Conservation (phyloP, 2,888 invertebrate genomes). For the Sceliomorpha sp. region DNA sequence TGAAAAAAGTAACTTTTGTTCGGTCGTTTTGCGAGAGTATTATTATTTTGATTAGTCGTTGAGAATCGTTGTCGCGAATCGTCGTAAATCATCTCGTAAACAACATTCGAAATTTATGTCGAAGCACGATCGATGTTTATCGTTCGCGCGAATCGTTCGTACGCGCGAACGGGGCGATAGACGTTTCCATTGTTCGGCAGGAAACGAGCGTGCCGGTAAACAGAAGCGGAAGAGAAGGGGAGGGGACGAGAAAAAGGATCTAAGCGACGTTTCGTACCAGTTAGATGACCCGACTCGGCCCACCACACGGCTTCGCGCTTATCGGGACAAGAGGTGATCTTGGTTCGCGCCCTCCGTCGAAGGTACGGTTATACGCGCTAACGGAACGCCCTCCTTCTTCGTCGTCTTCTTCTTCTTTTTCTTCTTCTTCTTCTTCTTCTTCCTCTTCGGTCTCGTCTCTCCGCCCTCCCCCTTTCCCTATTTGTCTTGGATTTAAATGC, state of each 20-base stretch:
- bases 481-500: constrained; percentile 25
- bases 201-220: constrained; percentile 34
- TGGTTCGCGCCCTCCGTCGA: constrained; percentile 72
- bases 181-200: constrained; percentile 29
- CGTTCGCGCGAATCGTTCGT: too few relatives aligned
- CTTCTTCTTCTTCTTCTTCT: constrained; percentile 26
- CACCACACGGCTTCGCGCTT: constrained; percentile 53
- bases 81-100: too few relatives aligned
- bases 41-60: too few relatives aligned
- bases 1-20: too few relatives aligned
- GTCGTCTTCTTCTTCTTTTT: too few relatives aligned
- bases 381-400: constrained; percentile 61
- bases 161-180: too few relatives aligned
- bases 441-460: constrained; percentile 24
- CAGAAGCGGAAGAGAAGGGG: constrained; percentile 55
- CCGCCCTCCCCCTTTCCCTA: constrained; percentile 21
- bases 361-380: constrained; percentile 71
- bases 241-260: constrained; percentile 55
- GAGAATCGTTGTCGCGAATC: too few relatives aligned
- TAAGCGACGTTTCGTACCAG: constrained; percentile 54
- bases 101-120: too few relatives aligned
- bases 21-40: too few relatives aligned
- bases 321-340: constrained; percentile 70
- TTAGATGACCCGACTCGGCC: constrained; percentile 66
- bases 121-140: too few relatives aligned